Conservation (phyloP, 1,140 invertebrate species). For the Whitmania pigra region DNA sequence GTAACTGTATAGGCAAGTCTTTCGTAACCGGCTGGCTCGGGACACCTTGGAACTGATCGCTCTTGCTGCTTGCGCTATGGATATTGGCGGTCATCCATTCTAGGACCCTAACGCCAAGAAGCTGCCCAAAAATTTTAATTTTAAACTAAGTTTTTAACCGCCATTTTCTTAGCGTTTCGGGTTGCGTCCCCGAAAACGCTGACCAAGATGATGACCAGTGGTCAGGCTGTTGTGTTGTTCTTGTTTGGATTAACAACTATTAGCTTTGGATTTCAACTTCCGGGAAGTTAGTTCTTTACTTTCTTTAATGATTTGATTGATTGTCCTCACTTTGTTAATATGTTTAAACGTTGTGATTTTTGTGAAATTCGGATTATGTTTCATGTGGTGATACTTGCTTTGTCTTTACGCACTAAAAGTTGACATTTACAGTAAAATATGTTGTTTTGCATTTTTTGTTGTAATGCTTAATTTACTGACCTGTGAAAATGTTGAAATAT, state of each 20-base stretch:
- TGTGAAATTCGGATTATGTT: no score
- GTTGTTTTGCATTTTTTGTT: no score
- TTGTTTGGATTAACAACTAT: not conserved
- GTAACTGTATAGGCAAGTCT: no score
- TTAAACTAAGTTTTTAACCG: not conserved
- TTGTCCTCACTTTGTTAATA: not conserved
- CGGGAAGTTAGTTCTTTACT: constrained; percentile 2
- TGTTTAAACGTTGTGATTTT: constrained; percentile 1
- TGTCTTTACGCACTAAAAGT: no score
- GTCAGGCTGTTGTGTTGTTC: not conserved
- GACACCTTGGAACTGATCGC: no score
- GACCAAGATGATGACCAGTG: constrained; percentile 4
- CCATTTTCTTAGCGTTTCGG: constrained; percentile 10
- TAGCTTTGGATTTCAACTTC: not conserved
- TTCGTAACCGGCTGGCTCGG: no score
- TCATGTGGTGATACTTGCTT: not conserved
- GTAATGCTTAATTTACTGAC: no score
- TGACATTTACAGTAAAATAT: no score
- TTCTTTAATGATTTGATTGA: not conserved
- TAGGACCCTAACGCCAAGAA: constrained; percentile 5
- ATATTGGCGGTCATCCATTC: constrained; percentile 9
- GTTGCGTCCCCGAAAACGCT: constrained; percentile 7
- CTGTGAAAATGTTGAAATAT: no score
- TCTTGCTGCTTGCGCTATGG: constrained; percentile 8
- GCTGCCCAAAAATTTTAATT: not conserved